Conservation (phyloP, 2,113 vertebrate species). For the Furnarius figulus region DNA sequence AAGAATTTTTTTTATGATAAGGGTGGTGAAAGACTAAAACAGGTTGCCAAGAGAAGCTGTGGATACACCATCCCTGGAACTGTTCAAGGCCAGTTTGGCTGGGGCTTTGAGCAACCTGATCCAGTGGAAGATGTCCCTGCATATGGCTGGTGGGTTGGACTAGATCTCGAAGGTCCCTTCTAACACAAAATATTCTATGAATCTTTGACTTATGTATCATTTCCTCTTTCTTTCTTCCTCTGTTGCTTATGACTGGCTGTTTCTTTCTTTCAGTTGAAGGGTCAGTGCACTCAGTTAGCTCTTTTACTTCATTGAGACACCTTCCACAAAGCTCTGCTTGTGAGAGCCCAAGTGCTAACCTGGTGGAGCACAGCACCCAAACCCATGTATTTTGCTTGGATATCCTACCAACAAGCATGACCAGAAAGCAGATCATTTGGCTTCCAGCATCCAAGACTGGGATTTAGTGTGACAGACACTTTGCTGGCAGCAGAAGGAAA, state of each 20-base stretch:
- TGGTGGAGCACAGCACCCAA: background rate
- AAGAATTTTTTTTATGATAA: background rate
- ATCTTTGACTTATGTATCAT: fast-evolving
- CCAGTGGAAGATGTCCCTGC: background rate
- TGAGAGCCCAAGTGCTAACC: background rate
- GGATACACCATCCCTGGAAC: background rate
- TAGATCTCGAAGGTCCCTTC: background rate
- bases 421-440: background rate
- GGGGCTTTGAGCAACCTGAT: background rate
- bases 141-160: background rate
- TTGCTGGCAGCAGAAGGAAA: background rate
- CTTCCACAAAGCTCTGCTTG: background rate
- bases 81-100: background rate
- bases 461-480: background rate
- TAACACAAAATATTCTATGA: background rate
- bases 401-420: background rate
- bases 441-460: background rate
- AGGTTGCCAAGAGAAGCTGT: background rate
- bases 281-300: background rate
- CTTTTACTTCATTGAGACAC: slow-evolving; percentile 51
- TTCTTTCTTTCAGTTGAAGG: background rate
- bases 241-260: background rate
- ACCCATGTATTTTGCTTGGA: slow-evolving; percentile 21
- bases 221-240: background rate
- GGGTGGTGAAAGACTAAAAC: background rate